Evolutionary conservation across 2,888 invertebrate species (phyloP).

Genomic region (Diabrotica balteata): DNA sequence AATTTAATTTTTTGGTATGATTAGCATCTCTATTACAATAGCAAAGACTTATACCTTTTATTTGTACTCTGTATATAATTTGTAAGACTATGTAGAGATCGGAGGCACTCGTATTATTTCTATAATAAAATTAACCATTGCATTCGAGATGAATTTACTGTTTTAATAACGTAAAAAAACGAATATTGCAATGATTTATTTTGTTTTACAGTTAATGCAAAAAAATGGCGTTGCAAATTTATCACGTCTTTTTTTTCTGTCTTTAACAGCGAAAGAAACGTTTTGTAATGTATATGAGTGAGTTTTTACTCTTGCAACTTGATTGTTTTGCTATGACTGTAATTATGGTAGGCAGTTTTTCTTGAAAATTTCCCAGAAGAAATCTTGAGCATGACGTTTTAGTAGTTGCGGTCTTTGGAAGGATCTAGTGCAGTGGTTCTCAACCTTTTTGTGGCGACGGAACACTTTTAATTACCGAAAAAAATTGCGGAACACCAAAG

Average conservation of each 20-base stretch:
- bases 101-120: constrained; percentile 26
- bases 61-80: constrained; percentile 25
- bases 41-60: constrained; percentile 22
- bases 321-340: neutral
- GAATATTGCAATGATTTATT: constrained; percentile 17
- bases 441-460: no score
- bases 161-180: neutral
- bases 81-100: constrained; percentile 26
- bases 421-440: no score
- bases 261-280: no score
- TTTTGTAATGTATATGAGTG: neutral
- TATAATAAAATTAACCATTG: constrained; percentile 20
- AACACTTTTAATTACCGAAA: no score
- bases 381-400: constrained; percentile 8
- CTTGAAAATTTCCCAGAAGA: constrained; percentile 20
- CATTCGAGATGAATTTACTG: neutral
- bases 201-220: no score
- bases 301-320: no score
- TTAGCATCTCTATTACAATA: constrained; percentile 19
- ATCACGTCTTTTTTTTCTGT: neutral
- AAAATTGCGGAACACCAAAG: no score
- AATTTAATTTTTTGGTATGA: constrained; percentile 17
- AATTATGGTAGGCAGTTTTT: constrained; percentile 19
- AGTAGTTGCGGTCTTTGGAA: neutral
- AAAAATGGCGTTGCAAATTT: neutral